Base-by-base conservation (phyloP, 2,888 invertebrate genomes). In the Corbicula japonica region DNA sequence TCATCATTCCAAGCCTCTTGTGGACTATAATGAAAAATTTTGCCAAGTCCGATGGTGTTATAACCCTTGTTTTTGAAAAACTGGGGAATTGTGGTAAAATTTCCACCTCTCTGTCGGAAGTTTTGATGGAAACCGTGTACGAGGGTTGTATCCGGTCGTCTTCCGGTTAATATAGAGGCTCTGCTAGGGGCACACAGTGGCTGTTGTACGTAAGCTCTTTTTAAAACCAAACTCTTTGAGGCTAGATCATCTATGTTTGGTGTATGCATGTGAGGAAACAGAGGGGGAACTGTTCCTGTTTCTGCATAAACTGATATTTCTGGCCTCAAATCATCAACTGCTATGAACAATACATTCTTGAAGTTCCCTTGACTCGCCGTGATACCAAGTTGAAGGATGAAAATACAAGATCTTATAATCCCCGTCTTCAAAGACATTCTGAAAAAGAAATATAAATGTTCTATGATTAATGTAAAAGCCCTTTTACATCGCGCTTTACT, bases 241-340 rank as follows among this genome's bases (percentile, higher is more conserved):
- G 88, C 87, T 10, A 88, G 77, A 8, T 34, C 41, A 63, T 88
- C 87, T 28, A 88, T 52, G 58, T 86, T 82, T 15, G 87, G 88
- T 12, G 86, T 84, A 62, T 84, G 75, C 76, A 87, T 85, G 30
- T 44, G 50, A 6, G 80, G 80, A 10, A 76, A 78, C 10, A 87
- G 76, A 0, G 76, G 76, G 12, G 83, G 71, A 1, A 86, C 86
- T 26, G 73, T 83, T 52, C 79, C 76, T 18, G 44, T 35, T 1
- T 81, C 83, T 21, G 54, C 41, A 52, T 79, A 88, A 15, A 76
- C 26, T 4, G 72, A 76, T 5, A 88, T 52, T 70, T 87, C 66
- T 10, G 87, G 87, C 1, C 88, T 63, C 61, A 80, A 32, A 41
- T 76, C 80, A 38, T 80, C 80, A n/a, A 71, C 41, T 8, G 72